Base-by-base conservation (phyloP, 2,888 invertebrate species). In the Strigamia transsilvanica region DNA sequence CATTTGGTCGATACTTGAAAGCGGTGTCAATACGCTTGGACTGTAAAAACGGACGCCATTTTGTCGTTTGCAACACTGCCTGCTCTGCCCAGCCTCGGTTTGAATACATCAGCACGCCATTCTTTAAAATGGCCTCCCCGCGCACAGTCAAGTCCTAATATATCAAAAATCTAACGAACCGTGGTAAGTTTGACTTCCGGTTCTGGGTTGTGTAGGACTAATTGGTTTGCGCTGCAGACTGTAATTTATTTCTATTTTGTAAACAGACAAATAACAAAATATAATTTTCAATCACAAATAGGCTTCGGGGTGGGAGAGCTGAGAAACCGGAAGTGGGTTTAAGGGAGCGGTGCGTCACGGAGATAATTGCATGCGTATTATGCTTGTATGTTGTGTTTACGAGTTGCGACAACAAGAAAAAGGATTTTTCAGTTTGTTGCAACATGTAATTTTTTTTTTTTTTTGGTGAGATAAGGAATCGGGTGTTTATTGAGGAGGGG, bases 401-500 rank as follows among this genome's bases (percentile, higher is more conserved):
- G 27, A 27, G 27, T 27, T 27, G 27, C 27, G n/a, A n/a, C 46
- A 46, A 46, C 13, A 12, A n/a, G 46, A n/a, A 46, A 56, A 27
- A 73, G 7, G 13, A 32, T 32, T 73, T 73, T 56, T 18, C 2
- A 18, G 73, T 32, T 73, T 73, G 27, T 21, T n/a, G 13, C 32
- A 27, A 13, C 15, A 4, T 73, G 73, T 73, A 27, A 73, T 73
- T 73, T 73, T 32, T 73, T 32, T 27, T 66, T 66, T 66, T 66
- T 73, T 73, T 15, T 15, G 4, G 10, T 5, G 32, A 73, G 73
- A 73, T 73, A 27, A 32, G 73, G 32, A 32, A 73, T 73, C 73
- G 73, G 73, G 73, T 73, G 73, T 73, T 73, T 73, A 73, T 73
- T 73, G 73, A 73, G n/a, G 18, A 66, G 73, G 73, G 73, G 73